phyloP scores from a whole-genome alignment of 2,113 vertebrate species.

The Phaethon lepturus region DNA sequence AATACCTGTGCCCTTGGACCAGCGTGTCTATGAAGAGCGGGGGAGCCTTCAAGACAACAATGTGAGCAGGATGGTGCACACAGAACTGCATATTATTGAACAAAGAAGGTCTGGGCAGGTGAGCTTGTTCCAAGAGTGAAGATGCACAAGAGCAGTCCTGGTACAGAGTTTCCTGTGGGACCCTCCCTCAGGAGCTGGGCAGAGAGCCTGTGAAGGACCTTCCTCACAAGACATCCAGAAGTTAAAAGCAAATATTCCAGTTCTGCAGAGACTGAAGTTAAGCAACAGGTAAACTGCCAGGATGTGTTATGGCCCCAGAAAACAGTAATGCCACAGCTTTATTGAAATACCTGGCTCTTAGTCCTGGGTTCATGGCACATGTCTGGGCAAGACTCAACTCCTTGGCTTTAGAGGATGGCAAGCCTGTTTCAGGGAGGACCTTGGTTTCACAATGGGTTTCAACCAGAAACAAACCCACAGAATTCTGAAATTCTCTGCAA shows the following conservation, averaged over 20 bases:
- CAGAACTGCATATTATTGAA: background rate
- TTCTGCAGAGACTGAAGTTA: background rate
- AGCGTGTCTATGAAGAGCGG: background rate
- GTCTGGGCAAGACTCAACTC: background rate
- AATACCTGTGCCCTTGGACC: background rate
- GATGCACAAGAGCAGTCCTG: background rate
- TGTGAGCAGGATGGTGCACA: background rate
- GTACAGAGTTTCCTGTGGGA: background rate
- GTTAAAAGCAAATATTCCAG: background rate
- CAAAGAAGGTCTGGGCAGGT: fast-evolving
- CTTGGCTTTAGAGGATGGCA: background rate
- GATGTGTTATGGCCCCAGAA: background rate
- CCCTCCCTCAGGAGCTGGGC: background rate
- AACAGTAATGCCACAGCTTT: background rate
- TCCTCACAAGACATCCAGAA: background rate
- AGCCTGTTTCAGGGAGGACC: background rate
- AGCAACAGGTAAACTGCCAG: background rate
- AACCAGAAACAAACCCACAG: background rate
- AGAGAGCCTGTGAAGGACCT: background rate
- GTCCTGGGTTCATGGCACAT: background rate
- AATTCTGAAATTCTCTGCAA: background rate
- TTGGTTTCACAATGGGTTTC: background rate
- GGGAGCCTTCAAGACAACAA: background rate
- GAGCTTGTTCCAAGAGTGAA: background rate
- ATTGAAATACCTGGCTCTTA: background rate